Conservation (phyloP, 2,888 invertebrate species). For the Lasioglossum marginatum region DNA sequence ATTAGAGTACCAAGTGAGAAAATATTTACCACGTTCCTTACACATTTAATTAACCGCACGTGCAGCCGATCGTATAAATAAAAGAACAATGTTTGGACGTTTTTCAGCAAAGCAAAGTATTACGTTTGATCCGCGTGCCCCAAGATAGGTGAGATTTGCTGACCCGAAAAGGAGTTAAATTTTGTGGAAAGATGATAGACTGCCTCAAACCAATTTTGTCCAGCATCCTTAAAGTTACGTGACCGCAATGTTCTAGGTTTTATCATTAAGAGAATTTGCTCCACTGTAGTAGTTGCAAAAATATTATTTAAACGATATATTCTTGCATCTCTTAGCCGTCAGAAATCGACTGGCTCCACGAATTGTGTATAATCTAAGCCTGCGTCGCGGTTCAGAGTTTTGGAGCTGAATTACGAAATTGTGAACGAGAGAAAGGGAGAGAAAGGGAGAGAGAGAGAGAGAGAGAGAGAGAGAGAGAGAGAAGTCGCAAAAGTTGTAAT, state of each 20-base stretch:
- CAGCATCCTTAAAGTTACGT: conserved; percentile 70
- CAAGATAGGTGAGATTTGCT: conserved; percentile 88
- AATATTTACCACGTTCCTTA: not conserved
- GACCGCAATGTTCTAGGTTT: conserved; percentile 71
- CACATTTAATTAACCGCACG: not conserved
- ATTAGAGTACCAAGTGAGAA: conserved; percentile 89
- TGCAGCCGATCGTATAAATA: not conserved
- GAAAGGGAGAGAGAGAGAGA: not conserved
- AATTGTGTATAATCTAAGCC: conserved; percentile 53
- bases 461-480: conserved; percentile 3
- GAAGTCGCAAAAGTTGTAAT: conserved; percentile 36
- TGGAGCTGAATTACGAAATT: conserved; percentile 31
- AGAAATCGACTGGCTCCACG: conserved; percentile 58
- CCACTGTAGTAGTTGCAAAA: conserved; percentile 70
- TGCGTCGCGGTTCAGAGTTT: conserved; percentile 48
- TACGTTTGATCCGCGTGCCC: conserved; percentile 90
- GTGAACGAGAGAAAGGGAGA: not conserved
- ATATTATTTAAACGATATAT: conserved; percentile 72
- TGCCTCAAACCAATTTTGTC: conserved; percentile 70
- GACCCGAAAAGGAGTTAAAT: conserved; percentile 55
- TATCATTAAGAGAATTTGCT: conserved; percentile 66
- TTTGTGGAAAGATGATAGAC: conserved; percentile 70
- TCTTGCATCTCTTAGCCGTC: conserved; percentile 70
- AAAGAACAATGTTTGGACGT: conserved; percentile 61
- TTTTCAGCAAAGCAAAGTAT: conserved; percentile 91